Conservation (phyloP, 2,888 invertebrate species). For the Sycophila texana region DNA sequence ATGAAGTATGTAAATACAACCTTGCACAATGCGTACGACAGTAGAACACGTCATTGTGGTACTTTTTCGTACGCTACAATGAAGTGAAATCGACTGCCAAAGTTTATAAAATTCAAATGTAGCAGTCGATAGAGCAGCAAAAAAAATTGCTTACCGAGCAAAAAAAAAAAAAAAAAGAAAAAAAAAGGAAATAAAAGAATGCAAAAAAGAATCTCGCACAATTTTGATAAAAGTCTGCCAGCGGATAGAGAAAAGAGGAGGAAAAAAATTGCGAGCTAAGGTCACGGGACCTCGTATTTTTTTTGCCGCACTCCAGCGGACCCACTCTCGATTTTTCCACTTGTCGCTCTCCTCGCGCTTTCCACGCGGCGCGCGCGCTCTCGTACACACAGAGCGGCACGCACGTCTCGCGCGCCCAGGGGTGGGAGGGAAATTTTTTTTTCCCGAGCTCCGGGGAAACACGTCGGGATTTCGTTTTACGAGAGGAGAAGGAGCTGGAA, state of each 20-base stretch:
- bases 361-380: conserved; percentile 20
- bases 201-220: no score
- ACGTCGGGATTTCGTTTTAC: conserved; percentile 35
- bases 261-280: conserved; percentile 1
- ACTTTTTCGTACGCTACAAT: no score
- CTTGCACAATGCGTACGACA: no score
- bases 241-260: neutral
- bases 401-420: neutral
- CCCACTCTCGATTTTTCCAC: conserved; percentile 40
- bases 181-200: no score
- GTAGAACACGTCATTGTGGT: no score
- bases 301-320: neutral
- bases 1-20: neutral
- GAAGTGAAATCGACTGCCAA: no score
- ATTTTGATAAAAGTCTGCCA: no score
- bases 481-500: neutral
- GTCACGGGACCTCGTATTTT: conserved; percentile 3
- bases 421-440: conserved; percentile 13
- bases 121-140: no score
- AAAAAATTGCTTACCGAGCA: no score
- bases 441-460: conserved; percentile 30
- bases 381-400: neutral
- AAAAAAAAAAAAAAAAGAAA: no score
- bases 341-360: conserved; percentile 49
- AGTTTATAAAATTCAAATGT: no score